Conservation (phyloP, 2,113 vertebrate genomes). For the Arenaria interpres region DNA sequence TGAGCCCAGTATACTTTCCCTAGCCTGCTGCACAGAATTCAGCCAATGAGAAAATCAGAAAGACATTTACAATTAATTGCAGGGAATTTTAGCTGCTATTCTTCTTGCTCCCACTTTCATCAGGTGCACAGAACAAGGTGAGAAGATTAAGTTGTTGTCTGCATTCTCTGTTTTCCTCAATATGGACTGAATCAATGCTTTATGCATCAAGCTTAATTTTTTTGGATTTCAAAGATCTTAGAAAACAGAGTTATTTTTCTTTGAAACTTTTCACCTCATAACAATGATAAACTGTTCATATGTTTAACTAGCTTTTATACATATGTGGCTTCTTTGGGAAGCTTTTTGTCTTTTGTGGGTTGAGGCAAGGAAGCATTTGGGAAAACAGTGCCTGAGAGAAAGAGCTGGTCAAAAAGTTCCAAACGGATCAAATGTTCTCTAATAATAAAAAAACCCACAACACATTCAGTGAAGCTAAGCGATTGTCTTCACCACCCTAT, state of each 20-base stretch:
- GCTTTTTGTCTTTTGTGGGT: not conserved
- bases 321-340: not conserved
- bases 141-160: not conserved
- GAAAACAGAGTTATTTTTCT: not conserved
- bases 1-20: not conserved
- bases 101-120: not conserved
- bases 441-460: not conserved
- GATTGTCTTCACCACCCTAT: rapidly evolving
- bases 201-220: not conserved
- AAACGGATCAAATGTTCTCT: not conserved
- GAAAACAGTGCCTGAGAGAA: not conserved
- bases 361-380: not conserved
- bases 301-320: not conserved
- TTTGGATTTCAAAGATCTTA: not conserved
- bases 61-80: not conserved
- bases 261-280: not conserved
- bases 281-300: not conserved
- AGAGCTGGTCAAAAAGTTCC: not conserved
- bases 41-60: not conserved
- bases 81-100: not conserved
- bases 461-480: not conserved
- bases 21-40: not conserved
- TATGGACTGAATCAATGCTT: not conserved
- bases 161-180: not conserved
- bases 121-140: not conserved